Evolutionary conservation across 2,888 invertebrate species (phyloP).

Genomic region (Nemotelus nigrinus): DNA sequence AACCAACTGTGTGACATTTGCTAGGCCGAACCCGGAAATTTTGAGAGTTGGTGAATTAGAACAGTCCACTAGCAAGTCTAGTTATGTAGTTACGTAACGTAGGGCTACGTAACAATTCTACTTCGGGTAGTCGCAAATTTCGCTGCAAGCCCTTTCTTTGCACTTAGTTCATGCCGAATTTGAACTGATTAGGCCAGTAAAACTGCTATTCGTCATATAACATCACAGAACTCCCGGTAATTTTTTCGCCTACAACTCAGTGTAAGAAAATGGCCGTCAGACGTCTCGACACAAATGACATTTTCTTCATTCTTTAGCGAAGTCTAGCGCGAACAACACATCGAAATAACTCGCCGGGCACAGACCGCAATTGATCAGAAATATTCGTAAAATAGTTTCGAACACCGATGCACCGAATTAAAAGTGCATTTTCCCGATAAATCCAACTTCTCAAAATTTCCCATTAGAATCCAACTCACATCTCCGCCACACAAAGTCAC

Average conservation of each 20-base stretch:
- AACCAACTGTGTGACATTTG: conserved; percentile 9
- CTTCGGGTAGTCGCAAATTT: neutral
- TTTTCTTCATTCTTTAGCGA: conserved; percentile 11
- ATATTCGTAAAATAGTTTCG: neutral
- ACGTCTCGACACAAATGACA: conserved; percentile 14
- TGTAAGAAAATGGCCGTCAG: conserved; percentile 37
- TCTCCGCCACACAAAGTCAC: conserved; percentile 43
- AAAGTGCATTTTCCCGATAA: conserved; percentile 5
- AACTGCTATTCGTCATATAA: neutral
- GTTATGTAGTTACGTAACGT: conserved; percentile 48
- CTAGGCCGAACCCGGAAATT: conserved; percentile 21
- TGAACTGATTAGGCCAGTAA: neutral
- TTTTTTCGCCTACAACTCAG: conserved; percentile 1
- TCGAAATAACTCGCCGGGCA: conserved; percentile 19
- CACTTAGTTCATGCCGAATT: too few relatives aligned
- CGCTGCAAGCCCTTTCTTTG: too few relatives aligned
- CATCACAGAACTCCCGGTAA: neutral
- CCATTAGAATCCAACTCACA: conserved; percentile 31
- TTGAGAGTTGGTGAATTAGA: conserved; percentile 14
- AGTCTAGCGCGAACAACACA: neutral
- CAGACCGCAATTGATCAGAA: neutral
- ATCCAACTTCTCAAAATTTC: conserved; percentile 24
- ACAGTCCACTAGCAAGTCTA: conserved; percentile 15
- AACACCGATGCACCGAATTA: conserved; percentile 20
- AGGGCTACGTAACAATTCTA: conserved; percentile 48